Base-by-base conservation (phyloP, 2,113 vertebrate genomes). In the Hippopotamus amphibius region DNA sequence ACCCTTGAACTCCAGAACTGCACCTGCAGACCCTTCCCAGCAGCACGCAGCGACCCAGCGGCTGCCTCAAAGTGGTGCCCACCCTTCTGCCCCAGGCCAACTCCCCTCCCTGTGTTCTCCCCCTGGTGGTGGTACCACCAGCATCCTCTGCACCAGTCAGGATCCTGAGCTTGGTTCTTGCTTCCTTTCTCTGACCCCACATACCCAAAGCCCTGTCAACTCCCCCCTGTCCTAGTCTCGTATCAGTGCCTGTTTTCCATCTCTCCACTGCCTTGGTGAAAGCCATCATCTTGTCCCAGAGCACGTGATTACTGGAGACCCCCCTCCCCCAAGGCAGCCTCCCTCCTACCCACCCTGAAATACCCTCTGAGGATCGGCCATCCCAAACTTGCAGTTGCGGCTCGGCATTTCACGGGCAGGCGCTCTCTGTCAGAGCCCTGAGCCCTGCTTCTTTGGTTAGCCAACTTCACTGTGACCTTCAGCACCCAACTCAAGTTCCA, bases 111-210 rank as follows among this genome's bases (percentile, higher is more conserved):
- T n/a, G 5, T 30, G 8, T 50, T 53, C 24, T 43, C 9, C 37
- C 21, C 3, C 0, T 13, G 12, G 12, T 10, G 48, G 16, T n/a
- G 59, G 48, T 15, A 77, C 21, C 15, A 21, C 11, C n/a, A 3
- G n/a, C 21, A 2, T 66, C 28, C 82, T 77, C 37, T 26, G 59
- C 3, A 37, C 61, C 59, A 6, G 3, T 59, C 50, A 26, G 37
- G 15, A 66, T 46, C 48, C 71, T 77, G 21, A 86, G 48, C 82
- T 50, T 81, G 55, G 24, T 30, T 33, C 30, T 88, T 63, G 12
- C 53, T 17, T 30, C 33, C 65, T 50, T 71, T 81, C 65, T 81
- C 41, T 81, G 43, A 61, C 84, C 65, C 30, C 61, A 57, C 37
- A 65, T 66, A 66, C 46, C 48, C 21, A 68, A 13, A 86, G 28